Evolutionary conservation across 2,113 vertebrate species (phyloP), one percentile per base, ranked within the genome.

Genomic region (Scomber scombrus): DNA sequence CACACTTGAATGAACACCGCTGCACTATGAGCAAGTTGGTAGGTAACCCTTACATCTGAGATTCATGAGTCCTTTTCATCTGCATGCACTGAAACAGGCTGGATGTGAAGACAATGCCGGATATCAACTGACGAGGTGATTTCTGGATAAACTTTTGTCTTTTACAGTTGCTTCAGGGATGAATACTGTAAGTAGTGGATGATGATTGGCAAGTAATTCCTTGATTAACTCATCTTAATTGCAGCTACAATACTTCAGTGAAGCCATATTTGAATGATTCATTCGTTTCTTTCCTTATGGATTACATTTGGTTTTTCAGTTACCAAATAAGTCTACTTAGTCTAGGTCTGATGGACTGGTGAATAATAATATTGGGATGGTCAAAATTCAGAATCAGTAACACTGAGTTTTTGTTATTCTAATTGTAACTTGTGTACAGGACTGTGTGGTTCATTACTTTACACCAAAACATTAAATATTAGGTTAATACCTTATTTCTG

Each of bases 171-270:
- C 51, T 70, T 49, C 69, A 31, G 2, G 34, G 54, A 57, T 71
- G 12, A 70, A 11, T 71, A 56, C 18, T 57, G 85, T 84, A 73
- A 88, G 82, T 86, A 68, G 9, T 64, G 26, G 9, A 64, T 34
- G 2, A 34, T 63, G 57, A 14, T 80, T 69, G 19, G 6, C 16
- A 71, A 82, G 29, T 50, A 3, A 8, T 29, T 82, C 12, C 29
- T 75, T 29, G 19, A 65, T 45, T 67, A 18, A 11, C 14, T 49
- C 23, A n/a, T 60, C 11, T 43, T 50, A n/a, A 18, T 11, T 10
- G 3, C 1, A 2, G 0, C 3, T 1, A 1, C 3, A 29, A 12
- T 47, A 29, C 16, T 46, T n/a, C 18, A 23, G 40, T 49, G 11
- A 31, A 45, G 19, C 34, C 7, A 21, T 14, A 54, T 57, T 43